Evolutionary conservation across 2,113 vertebrate genomes (phyloP).

Genomic region (Oriolus oriolus): DNA sequence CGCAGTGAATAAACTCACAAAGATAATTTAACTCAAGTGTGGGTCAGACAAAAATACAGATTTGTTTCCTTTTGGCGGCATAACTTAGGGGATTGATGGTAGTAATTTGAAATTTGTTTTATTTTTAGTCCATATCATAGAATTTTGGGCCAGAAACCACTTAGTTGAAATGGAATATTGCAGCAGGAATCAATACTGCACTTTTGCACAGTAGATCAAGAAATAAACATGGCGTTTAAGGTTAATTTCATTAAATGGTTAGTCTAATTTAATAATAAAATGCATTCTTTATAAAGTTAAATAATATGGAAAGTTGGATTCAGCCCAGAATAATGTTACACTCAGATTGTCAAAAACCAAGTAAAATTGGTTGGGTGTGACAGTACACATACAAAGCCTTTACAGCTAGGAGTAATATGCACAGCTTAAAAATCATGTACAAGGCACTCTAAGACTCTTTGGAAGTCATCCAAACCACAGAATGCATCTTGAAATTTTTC

Average conservation of each 20-base stretch:
- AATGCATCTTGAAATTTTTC: not conserved
- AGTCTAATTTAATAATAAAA: not conserved
- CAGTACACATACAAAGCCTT: slow-evolving; percentile 22
- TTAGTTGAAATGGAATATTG: not conserved
- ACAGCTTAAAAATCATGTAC: not conserved
- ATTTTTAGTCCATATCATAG: not conserved
- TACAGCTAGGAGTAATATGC: slow-evolving; percentile 3
- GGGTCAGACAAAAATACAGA: slow-evolving; percentile 82
- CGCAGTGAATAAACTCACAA: slow-evolving; percentile 66
- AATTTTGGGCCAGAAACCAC: not conserved
- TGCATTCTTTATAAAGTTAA: not conserved
- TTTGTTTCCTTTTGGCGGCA: slow-evolving; percentile 79
- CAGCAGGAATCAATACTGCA: not conserved
- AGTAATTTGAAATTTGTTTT: not conserved
- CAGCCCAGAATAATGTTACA: not conserved
- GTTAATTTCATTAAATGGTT: not conserved
- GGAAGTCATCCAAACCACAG: slow-evolving; percentile 40
- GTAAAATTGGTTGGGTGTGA: not conserved
- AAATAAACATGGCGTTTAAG: not conserved
- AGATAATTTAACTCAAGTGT: slow-evolving; percentile 67
- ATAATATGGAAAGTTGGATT: not conserved
- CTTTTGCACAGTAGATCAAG: not conserved
- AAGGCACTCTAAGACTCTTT: slow-evolving; percentile 43
- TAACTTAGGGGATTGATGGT: slow-evolving; percentile 26
- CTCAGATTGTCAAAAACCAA: not conserved